Percentiles rank a stretch among this genome's conserved stretches.
Evolutionary conservation across 1,140 invertebrate genomes (phyloP).

Genomic region (Zaprionus davidi): DNA sequence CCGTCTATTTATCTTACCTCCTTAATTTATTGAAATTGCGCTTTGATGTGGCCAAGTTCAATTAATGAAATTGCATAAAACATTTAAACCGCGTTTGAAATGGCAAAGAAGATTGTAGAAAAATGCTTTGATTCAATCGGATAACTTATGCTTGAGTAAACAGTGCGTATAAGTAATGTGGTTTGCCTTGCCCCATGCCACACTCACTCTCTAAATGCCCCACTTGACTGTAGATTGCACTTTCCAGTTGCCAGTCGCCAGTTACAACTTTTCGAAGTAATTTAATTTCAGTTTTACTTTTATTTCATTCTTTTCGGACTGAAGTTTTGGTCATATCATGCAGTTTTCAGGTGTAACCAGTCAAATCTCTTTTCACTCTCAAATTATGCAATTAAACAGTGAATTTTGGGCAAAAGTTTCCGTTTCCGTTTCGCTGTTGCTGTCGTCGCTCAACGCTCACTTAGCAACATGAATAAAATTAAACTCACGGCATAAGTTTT

Average conservation of each 20-base stretch:
- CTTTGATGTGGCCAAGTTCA: slow-evolving; percentile 69
- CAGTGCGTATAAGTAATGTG: slow-evolving; percentile 12
- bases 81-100: slow-evolving; percentile 15
- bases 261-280: neutral
- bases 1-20: neutral
- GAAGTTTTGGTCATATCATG: slow-evolving; percentile 28
- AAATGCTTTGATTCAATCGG: slow-evolving; percentile 6
- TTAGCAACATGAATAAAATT: slow-evolving; percentile 81
- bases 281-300: slow-evolving; percentile 11
- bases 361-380: slow-evolving; percentile 60
- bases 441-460: slow-evolving; percentile 70
- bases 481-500: slow-evolving; percentile 74
- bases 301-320: neutral
- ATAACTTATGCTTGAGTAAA: slow-evolving; percentile 20
- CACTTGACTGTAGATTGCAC: neutral
- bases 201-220: neutral
- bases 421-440: slow-evolving; percentile 13
- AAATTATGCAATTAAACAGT: slow-evolving; percentile 82
- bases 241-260: neutral
- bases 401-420: slow-evolving; percentile 67
- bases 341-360: slow-evolving; percentile 43
- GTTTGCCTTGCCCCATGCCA: neutral
- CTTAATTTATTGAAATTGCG: slow-evolving; percentile 2
- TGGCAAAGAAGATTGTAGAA: neutral
- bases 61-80: slow-evolving; percentile 65